Percentiles rank a stretch among this genome's conserved stretches.
Conservation (phyloP, 2,113 vertebrate species). For the Cottus gobio region DNA sequence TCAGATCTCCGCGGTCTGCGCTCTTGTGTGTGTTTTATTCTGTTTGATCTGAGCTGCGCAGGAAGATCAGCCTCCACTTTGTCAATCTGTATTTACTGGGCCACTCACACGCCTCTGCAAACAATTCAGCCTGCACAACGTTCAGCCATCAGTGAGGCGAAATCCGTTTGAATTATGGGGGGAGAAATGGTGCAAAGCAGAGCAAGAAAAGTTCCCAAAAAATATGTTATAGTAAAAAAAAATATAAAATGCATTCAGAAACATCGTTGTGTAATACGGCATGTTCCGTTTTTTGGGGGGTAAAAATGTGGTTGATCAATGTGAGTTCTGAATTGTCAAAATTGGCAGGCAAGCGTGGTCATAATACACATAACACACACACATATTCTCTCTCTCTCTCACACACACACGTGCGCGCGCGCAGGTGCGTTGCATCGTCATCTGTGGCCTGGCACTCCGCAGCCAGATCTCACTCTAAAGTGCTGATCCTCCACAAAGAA, state of each 20-base stretch:
- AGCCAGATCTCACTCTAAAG: slow-evolving; percentile 35
- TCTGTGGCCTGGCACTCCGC: slow-evolving; percentile 15
- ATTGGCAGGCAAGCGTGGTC: slow-evolving; percentile 14
- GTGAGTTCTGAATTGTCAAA: slow-evolving; percentile 3
- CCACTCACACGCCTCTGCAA: slow-evolving; percentile 33
- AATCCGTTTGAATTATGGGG: neutral
- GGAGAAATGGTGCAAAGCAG: neutral
- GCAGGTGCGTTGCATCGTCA: slow-evolving; percentile 57
- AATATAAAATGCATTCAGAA: neutral
- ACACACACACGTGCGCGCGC: slow-evolving; percentile 44
- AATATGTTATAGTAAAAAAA: neutral
- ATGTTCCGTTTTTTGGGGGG: neutral
- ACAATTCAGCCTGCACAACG: slow-evolving; percentile 23
- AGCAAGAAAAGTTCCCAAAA: neutral
- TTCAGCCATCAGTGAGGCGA: slow-evolving; percentile 5
- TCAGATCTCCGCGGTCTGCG: slow-evolving; percentile 15
- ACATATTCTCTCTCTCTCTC: neutral
- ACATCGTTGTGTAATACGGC: neutral
- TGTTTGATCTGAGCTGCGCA: slow-evolving; percentile 47
- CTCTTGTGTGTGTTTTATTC: slow-evolving; percentile 52
- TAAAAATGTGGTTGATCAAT: neutral
- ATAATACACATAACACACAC: neutral
- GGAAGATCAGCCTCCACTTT: slow-evolving; percentile 33
- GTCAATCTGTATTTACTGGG: slow-evolving; percentile 32
- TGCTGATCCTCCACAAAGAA: slow-evolving; percentile 39